Evolutionary conservation across 2,888 invertebrate species (phyloP).

Genomic region (Lasioglossum malachurum): DNA sequence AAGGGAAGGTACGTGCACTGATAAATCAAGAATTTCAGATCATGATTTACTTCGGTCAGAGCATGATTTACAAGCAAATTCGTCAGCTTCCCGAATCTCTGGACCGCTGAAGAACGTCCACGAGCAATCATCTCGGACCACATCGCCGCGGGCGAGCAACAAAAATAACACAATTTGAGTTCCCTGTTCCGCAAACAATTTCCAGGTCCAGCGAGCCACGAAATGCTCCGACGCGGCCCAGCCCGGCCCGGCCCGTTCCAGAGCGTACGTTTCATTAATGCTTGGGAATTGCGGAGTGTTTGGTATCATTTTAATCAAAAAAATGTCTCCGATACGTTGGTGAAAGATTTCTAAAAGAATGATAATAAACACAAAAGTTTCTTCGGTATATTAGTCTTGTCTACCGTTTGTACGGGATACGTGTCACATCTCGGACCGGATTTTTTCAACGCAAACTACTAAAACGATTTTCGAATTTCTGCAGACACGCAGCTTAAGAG

Average conservation of each 20-base stretch:
- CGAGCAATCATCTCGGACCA: conserved; percentile 1
- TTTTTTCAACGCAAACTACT: too few species aligned
- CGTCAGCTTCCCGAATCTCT: neutral
- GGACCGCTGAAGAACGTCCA: neutral
- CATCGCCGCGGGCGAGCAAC: neutral
- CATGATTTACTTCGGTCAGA: too few species aligned
- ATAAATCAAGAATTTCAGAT: too few species aligned
- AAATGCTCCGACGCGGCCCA: neutral
- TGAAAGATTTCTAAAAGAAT: neutral
- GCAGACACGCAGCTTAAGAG: too few species aligned
- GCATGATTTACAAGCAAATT: neutral
- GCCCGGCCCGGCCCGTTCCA: neutral
- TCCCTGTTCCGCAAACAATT: neutral
- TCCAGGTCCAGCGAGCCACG: conserved; percentile 4
- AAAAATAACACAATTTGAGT: conserved; percentile 7
- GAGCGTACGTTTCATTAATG: neutral
- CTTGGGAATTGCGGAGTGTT: neutral
- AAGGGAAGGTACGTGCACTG: too few species aligned
- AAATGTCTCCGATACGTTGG: neutral
- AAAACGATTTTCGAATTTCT: too few species aligned
- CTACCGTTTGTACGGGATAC: too few species aligned
- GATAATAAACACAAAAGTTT: too few species aligned
- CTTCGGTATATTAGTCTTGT: too few species aligned
- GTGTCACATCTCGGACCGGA: too few species aligned
- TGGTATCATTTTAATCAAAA: neutral